Evolutionary conservation across 2,888 invertebrate species (phyloP).

Genomic region (Oscheius sp.): DNA sequence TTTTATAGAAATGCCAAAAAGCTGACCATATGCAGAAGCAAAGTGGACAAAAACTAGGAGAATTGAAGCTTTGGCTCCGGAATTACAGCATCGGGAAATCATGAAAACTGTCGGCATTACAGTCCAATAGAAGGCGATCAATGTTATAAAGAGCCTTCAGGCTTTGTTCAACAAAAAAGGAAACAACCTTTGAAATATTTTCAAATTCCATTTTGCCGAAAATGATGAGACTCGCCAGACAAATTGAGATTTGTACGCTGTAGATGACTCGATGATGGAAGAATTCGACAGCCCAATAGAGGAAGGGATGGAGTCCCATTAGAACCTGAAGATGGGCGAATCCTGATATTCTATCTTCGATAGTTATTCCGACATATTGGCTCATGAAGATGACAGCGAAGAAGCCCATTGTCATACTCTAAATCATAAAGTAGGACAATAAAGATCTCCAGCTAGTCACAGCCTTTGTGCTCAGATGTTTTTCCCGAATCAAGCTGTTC

Average conservation of each 20-base stretch:
- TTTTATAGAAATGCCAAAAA: too few relatives aligned
- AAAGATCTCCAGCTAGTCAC: too few relatives aligned
- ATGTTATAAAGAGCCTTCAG: not conserved
- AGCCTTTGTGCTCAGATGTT: too few relatives aligned
- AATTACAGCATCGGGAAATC: not conserved
- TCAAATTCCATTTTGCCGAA: too few relatives aligned
- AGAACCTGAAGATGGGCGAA: slow-evolving; percentile 62
- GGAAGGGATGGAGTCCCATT: slow-evolving; percentile 48
- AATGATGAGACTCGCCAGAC: slow-evolving; percentile 16
- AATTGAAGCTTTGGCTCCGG: too few relatives aligned
- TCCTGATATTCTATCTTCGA: slow-evolving; percentile 48
- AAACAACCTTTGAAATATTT: too few relatives aligned
- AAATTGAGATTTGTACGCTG: not conserved
- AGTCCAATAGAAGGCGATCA: not conserved
- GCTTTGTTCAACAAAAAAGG: not conserved
- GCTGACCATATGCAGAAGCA: too few relatives aligned
- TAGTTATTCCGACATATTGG: slow-evolving; percentile 41
- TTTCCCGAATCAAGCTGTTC: too few relatives aligned
- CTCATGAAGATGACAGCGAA: too few relatives aligned
- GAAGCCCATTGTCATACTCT: too few relatives aligned
- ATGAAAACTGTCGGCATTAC: not conserved
- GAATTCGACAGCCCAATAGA: slow-evolving; percentile 48
- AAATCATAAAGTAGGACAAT: too few relatives aligned
- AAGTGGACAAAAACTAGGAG: too few relatives aligned
- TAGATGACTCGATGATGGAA: slow-evolving; percentile 9